These are phyloP conservation scores for Neodiprion lecontei DNA, from an alignment of 1,140 invertebrate genomes.

Conservation along the genomic window DNA sequence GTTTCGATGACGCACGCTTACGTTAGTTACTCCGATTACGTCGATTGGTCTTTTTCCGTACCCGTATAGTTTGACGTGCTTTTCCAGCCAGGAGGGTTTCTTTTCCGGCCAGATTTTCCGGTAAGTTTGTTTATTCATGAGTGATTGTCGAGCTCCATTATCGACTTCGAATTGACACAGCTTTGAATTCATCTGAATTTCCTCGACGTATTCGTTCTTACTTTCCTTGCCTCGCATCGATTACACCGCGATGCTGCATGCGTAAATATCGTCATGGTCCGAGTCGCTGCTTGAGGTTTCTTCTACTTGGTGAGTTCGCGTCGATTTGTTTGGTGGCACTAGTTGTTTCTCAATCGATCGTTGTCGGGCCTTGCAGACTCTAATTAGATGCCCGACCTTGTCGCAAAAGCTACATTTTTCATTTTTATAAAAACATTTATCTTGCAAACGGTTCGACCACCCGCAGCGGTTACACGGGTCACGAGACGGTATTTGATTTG, in stretches of 20 bases:
- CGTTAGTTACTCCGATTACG: conserved; percentile 14
- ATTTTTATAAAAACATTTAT: conserved; percentile 18
- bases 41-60: conserved; percentile 16
- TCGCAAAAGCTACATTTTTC: conserved; percentile 14
- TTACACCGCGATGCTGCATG: not conserved
- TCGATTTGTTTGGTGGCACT: not conserved
- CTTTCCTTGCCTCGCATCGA: not conserved
- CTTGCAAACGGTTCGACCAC: not conserved
- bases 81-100: not conserved
- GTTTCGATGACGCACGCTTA: not conserved
- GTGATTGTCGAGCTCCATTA: conserved; percentile 12
- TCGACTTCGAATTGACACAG: conserved; percentile 14
- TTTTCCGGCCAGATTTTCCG: conserved; percentile 9
- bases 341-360: not conserved
- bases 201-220: conserved; percentile 3
- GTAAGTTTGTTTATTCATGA: conserved; percentile 22
- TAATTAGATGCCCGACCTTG: conserved; percentile 11
- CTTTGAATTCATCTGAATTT: conserved; percentile 4
- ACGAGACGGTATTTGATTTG: conserved; percentile 12
- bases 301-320: conserved; percentile 4
- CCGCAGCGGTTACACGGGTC: conserved; percentile 20
- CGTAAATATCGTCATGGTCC: conserved; percentile 10
- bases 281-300: conserved; percentile 3
- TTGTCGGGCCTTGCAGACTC: conserved; percentile 12
- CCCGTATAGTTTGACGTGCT: conserved; percentile 1